Percentiles rank a stretch among this genome's conserved stretches.
Evolutionary conservation across 2,797 vertebrate species (phyloP).

Genomic region (Acipenser ruthenus): DNA sequence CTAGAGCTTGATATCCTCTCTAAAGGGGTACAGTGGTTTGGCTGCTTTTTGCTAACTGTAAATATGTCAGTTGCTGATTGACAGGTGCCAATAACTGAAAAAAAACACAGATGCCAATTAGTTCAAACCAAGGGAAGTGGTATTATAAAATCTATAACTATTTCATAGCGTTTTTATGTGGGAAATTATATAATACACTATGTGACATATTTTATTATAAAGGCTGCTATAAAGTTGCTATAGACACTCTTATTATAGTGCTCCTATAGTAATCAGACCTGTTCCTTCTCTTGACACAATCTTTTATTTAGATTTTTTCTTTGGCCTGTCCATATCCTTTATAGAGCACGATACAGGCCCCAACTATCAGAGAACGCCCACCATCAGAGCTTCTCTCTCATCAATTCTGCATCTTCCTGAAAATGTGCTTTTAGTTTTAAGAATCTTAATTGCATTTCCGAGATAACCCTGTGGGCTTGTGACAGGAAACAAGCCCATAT

Average conservation of each 20-base stretch:
- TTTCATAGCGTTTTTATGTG: too few species aligned
- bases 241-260: not conserved
- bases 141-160: too few species aligned
- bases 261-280: too few species aligned
- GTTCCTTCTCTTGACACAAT: too few species aligned
- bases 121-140: too few species aligned
- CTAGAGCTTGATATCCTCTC: too few species aligned
- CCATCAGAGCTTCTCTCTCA: conserved; percentile 66
- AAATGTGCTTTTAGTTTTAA: conserved; percentile 83
- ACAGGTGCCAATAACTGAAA: too few species aligned
- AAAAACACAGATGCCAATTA: too few species aligned
- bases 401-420: conserved; percentile 87
- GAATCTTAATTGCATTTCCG: conserved; percentile 96
- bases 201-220: not conserved
- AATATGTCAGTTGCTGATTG: too few species aligned
- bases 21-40: too few species aligned
- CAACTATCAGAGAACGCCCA: conserved; percentile 58
- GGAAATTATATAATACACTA: not conserved
- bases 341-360: conserved; percentile 29
- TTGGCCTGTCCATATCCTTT: conserved; percentile 20
- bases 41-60: too few species aligned
- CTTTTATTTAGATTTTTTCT: not conserved
- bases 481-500: conserved; percentile 86
- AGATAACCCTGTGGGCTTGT: conserved; percentile 88
- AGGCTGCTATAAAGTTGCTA: not conserved